Evolutionary conservation across 1,140 invertebrate species (phyloP).

Genomic region (Alviniconcha marisindica): DNA sequence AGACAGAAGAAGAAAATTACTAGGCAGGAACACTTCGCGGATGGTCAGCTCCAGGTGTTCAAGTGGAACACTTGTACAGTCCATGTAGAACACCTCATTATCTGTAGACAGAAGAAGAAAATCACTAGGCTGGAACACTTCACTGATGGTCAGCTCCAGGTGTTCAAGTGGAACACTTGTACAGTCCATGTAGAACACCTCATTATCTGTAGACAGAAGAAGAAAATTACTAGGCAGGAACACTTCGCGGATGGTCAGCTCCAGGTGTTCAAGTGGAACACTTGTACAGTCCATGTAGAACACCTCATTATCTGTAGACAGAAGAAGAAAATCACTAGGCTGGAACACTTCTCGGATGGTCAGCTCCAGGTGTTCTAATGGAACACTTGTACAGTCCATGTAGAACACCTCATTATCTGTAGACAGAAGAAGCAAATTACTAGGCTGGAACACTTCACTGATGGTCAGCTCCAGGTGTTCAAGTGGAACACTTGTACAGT

Average conservation of each 20-base stretch:
- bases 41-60: conserved; percentile 72
- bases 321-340: no score
- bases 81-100: conserved; percentile 72
- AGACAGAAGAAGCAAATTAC: neutral
- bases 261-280: conserved; percentile 70
- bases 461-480: conserved; percentile 72
- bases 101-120: neutral
- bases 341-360: conserved; percentile 74
- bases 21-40: conserved; percentile 74
- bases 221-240: conserved; percentile 72
- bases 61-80: conserved; percentile 66
- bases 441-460: conserved; percentile 74
- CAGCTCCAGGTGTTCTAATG: conserved; percentile 72
- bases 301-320: conserved; percentile 61
- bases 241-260: conserved; percentile 72
- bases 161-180: conserved; percentile 68
- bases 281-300: conserved; percentile 71
- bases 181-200: conserved; percentile 74
- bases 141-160: conserved; percentile 71
- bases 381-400: conserved; percentile 68
- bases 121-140: conserved; percentile 76
- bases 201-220: conserved; percentile 37
- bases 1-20: neutral
- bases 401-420: conserved; percentile 69
- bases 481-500: conserved; percentile 66